A percentile compares a stretch with the other conserved stretches of the same genome.
Conservation (phyloP, 2,797 vertebrate species). For the Clangula hyemalis region DNA sequence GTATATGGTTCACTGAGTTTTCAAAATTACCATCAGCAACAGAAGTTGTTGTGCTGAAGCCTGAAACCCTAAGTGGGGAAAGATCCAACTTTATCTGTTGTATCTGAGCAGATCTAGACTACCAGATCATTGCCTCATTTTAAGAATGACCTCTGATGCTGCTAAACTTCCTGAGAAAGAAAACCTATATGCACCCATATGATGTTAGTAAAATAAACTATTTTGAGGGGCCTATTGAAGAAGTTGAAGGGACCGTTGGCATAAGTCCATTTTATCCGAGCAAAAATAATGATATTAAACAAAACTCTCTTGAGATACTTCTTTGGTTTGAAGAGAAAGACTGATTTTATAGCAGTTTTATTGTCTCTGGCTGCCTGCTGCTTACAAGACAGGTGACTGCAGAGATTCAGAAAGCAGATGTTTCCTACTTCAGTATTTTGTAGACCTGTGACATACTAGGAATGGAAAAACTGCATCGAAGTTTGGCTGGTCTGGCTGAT, state of each 20-base stretch:
- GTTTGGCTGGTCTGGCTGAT: not conserved
- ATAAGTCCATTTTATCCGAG: not conserved
- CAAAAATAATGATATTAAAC: not conserved
- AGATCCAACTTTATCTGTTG: not conserved
- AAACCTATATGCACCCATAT: not conserved
- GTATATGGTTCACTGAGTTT: not conserved
- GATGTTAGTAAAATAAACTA: not conserved
- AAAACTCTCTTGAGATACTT: not conserved
- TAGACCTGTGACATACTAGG: not conserved
- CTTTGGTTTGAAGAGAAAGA: not conserved
- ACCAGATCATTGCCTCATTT: not conserved
- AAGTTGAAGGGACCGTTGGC: not conserved
- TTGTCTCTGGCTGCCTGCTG: not conserved
- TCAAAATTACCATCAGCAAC: not conserved
- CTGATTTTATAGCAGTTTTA: constrained; percentile 39
- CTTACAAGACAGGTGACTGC: not conserved
- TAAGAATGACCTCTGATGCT: not conserved
- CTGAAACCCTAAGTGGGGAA: not conserved
- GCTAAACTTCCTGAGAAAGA: not conserved
- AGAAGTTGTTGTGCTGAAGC: not conserved
- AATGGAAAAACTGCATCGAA: not conserved
- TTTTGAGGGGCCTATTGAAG: not conserved
- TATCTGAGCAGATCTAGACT: not conserved
- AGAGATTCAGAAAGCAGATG: constrained; percentile 53
- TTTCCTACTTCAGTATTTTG: not conserved